These are phyloP conservation scores for Ammodytes dubius DNA, from an alignment of 2,113 vertebrate genomes.

Conservation along the genomic window DNA sequence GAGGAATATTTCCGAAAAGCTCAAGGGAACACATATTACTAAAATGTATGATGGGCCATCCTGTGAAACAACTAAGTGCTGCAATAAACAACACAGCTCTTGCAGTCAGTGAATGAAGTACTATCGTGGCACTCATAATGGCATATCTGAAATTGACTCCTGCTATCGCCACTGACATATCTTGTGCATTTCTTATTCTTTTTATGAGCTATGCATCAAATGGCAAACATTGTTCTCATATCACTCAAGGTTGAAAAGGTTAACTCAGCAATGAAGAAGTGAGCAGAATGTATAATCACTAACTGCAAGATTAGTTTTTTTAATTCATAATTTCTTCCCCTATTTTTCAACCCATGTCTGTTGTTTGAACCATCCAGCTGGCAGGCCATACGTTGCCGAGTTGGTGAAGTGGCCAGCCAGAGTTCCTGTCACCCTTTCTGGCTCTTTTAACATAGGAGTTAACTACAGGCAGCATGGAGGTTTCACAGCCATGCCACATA, in stretches of 20 bases:
- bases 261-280: not conserved
- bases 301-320: not conserved
- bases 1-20: constrained; percentile 23
- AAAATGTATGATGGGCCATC: constrained; percentile 23
- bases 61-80: constrained; percentile 8
- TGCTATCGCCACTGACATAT: not conserved
- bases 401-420: constrained; percentile 55
- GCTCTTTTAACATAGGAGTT: constrained; percentile 52
- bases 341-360: not conserved
- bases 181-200: too few species aligned
- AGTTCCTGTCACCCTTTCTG: constrained; percentile 53
- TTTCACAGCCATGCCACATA: constrained; percentile 44
- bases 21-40: constrained; percentile 30
- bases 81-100: not conserved
- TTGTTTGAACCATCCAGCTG: constrained; percentile 54
- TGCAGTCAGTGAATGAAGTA: constrained; percentile 28
- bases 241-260: not conserved
- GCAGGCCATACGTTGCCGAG: constrained; percentile 50
- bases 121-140: constrained; percentile 8
- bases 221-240: not conserved
- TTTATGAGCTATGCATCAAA: not conserved
- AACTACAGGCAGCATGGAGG: constrained; percentile 50
- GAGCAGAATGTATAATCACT: not conserved
- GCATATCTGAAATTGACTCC: not conserved
- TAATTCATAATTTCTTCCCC: not conserved